Percentiles rank a stretch among this genome's conserved stretches.
Conservation (phyloP, 2,888 invertebrate species). For the Machimus rusticus region DNA sequence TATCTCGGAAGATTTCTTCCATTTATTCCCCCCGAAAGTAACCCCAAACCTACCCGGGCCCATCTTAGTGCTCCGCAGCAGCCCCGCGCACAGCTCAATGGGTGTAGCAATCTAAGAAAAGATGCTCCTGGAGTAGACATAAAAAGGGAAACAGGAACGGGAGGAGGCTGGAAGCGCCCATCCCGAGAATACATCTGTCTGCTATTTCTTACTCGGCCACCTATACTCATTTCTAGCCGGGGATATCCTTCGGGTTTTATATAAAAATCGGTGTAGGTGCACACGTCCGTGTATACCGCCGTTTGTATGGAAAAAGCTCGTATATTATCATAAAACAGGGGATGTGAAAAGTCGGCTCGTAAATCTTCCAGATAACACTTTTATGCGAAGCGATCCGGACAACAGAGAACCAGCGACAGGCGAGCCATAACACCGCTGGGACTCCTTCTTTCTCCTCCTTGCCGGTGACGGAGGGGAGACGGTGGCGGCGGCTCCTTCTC, state of each 20-base stretch:
- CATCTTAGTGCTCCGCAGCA: not conserved
- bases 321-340: constrained; percentile 53
- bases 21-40: constrained; percentile 9
- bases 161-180: constrained; percentile 6
- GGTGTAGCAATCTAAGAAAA: constrained; percentile 31
- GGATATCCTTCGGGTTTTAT: constrained; percentile 13
- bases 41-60: not conserved
- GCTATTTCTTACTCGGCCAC: constrained; percentile 29
- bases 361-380: constrained; percentile 64
- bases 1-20: constrained; percentile 41
- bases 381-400: constrained; percentile 64
- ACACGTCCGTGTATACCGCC: not conserved
- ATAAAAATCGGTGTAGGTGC: constrained; percentile 11
- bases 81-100: not conserved
- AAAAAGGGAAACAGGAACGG: constrained; percentile 22
- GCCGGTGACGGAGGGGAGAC: not conserved
- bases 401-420: constrained; percentile 22
- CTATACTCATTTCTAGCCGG: constrained; percentile 22
- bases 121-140: constrained; percentile 26
- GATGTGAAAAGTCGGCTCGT: constrained; percentile 65
- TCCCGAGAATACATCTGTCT: constrained; percentile 28
- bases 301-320: constrained; percentile 25
- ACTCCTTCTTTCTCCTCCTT: constrained; percentile 16
- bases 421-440: constrained; percentile 33
- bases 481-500: not conserved